These are phyloP conservation scores for Rhodeus uyekii DNA, from an alignment of 2,797 vertebrate species.

Conservation along the genomic window DNA sequence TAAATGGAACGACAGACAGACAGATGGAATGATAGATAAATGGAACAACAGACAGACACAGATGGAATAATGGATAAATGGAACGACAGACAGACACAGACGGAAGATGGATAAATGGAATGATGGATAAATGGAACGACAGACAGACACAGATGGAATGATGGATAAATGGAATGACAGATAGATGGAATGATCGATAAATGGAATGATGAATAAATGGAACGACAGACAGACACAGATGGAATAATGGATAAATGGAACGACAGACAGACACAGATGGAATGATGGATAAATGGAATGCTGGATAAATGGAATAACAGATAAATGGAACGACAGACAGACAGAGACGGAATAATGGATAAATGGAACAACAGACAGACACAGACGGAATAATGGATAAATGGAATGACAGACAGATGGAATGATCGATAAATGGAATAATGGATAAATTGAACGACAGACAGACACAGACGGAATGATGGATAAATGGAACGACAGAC, in stretches of 20 bases:
- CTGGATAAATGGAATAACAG: neutral
- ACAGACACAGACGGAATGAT: neutral
- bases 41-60: neutral
- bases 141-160: neutral
- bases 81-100: neutral
- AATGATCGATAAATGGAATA: neutral
- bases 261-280: neutral
- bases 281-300: neutral
- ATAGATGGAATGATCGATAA: neutral
- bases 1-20: too few relatives aligned
- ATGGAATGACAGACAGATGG: neutral
- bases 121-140: too few relatives aligned
- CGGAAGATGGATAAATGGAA: too few relatives aligned
- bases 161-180: neutral
- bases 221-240: neutral
- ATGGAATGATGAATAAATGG: neutral
- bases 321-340: neutral
- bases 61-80: neutral
- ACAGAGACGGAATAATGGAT: neutral
- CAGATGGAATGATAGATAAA: too few relatives aligned
- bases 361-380: neutral
- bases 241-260: too few relatives aligned
- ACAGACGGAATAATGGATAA: neutral
- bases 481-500: too few relatives aligned
- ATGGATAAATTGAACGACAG: too few relatives aligned